phyloP scores from a whole-genome alignment of 2,113 vertebrate species.

The Oryzias celebensis region DNA sequence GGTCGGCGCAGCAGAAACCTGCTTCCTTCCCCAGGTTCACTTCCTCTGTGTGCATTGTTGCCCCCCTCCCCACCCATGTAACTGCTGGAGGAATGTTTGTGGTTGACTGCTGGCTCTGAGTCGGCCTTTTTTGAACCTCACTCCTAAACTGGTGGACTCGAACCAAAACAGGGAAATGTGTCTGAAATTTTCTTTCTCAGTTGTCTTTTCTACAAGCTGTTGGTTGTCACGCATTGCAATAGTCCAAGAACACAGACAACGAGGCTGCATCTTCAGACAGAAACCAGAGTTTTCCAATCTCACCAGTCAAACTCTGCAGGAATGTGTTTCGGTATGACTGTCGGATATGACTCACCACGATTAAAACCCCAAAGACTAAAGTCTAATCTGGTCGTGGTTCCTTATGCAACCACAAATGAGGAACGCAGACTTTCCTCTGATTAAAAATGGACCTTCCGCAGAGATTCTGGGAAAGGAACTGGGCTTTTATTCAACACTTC shows the following conservation, averaged over 20 bases:
- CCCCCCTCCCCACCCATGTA: background rate
- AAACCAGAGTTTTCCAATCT: background rate
- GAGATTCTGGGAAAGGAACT: no score
- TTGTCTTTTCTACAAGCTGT: slow-evolving; percentile 14
- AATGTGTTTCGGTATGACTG: background rate
- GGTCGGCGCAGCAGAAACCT: slow-evolving; percentile 51
- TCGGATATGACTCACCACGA: background rate
- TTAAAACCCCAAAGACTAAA: slow-evolving; percentile 6
- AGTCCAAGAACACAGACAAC: background rate
- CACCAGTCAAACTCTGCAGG: background rate
- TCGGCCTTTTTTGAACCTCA: slow-evolving; percentile 44
- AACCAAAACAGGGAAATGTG: slow-evolving; percentile 33
- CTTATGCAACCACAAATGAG: slow-evolving; percentile 25
- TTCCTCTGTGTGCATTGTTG: slow-evolving; percentile 45
- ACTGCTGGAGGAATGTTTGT: slow-evolving; percentile 57
- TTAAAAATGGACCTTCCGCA: no score
- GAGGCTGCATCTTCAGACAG: no score
- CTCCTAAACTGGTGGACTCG: slow-evolving; percentile 46
- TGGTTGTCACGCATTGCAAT: slow-evolving; percentile 5
- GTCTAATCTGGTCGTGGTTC: background rate
- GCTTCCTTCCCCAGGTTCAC: slow-evolving; percentile 57
- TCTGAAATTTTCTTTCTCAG: slow-evolving; percentile 1
- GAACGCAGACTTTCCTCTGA: slow-evolving; percentile 17
- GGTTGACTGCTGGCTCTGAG: slow-evolving; percentile 50
- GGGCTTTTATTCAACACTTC: no score